A percentile compares a stretch with the other conserved stretches of the same genome.
phyloP scores from a whole-genome alignment of 2,888 invertebrate genomes.

The Euclidia mi region DNA sequence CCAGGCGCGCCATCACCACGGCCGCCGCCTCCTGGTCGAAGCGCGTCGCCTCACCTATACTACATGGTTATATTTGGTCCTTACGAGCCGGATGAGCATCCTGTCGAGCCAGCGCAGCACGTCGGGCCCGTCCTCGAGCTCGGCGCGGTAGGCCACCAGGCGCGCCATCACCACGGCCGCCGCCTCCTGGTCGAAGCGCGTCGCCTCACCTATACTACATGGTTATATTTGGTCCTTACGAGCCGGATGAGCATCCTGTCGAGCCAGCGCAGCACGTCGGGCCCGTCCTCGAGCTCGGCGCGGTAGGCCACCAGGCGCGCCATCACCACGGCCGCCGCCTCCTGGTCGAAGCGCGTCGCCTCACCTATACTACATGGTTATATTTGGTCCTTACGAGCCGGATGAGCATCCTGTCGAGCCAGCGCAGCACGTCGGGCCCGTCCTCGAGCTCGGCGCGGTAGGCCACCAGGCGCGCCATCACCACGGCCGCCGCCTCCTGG shows the following conservation, averaged over 20 bases:
- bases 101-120: too few relatives aligned
- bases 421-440: constrained; percentile 98
- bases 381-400: constrained; percentile 97
- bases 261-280: constrained; percentile 99
- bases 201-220: too few relatives aligned
- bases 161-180: too few relatives aligned
- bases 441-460: constrained; percentile 98
- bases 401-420: constrained; percentile 99
- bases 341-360: constrained; percentile 99
- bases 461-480: constrained; percentile 99
- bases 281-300: constrained; percentile 98
- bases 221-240: constrained; percentile 92
- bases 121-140: too few relatives aligned
- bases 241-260: constrained; percentile 99
- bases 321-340: constrained; percentile 99
- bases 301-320: constrained; percentile 98
- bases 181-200: not conserved
- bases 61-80: too few relatives aligned
- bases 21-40: not conserved
- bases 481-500: constrained; percentile 99
- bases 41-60: too few relatives aligned
- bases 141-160: too few relatives aligned
- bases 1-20: too few relatives aligned
- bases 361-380: too few relatives aligned
- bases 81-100: too few relatives aligned